These are phyloP conservation scores for Theodoxus fluviatilis DNA, from an alignment of 2,888 invertebrate species.

Conservation along the genomic window DNA sequence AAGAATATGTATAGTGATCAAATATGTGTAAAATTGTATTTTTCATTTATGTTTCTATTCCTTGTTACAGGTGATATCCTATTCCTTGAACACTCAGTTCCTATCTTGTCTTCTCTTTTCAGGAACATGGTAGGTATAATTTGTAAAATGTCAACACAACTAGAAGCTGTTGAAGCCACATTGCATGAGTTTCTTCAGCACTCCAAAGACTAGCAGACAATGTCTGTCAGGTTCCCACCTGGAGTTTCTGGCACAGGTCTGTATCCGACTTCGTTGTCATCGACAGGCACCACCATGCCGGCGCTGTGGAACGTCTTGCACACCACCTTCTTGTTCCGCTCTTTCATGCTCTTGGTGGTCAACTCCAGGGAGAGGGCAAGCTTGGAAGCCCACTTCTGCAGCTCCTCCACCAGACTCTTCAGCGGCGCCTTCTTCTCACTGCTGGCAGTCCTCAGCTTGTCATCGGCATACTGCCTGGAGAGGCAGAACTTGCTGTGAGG, in stretches of 20 bases:
- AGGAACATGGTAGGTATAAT: too few relatives aligned
- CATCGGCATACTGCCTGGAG: slow-evolving; percentile 51
- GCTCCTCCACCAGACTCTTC: slow-evolving; percentile 70
- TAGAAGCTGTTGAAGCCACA: too few relatives aligned
- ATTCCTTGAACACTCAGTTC: too few relatives aligned
- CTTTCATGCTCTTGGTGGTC: slow-evolving; percentile 71
- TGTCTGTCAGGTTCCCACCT: too few relatives aligned
- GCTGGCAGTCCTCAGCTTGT: slow-evolving; percentile 38
- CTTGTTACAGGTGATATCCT: too few relatives aligned
- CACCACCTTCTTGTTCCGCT: slow-evolving; percentile 56
- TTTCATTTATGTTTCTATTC: too few relatives aligned
- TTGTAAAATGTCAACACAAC: too few relatives aligned
- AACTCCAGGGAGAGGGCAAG: slow-evolving; percentile 71
- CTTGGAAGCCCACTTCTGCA: slow-evolving; percentile 73
- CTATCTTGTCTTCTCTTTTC: too few relatives aligned
- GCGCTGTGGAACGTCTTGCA: slow-evolving; percentile 60
- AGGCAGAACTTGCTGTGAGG: slow-evolving; percentile 4
- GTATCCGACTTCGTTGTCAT: slow-evolving; percentile 83
- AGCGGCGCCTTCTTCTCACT: slow-evolving; percentile 36
- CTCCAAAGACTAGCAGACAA: too few relatives aligned
- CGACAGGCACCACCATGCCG: slow-evolving; percentile 75
- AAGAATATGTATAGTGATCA: too few relatives aligned
- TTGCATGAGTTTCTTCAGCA: too few relatives aligned
- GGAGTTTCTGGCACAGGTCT: slow-evolving; percentile 74
- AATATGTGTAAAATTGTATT: too few relatives aligned